Percentiles rank a stretch among this genome's conserved stretches.
Conservation (phyloP, 2,797 vertebrate species). For the Carduelis carduelis region DNA sequence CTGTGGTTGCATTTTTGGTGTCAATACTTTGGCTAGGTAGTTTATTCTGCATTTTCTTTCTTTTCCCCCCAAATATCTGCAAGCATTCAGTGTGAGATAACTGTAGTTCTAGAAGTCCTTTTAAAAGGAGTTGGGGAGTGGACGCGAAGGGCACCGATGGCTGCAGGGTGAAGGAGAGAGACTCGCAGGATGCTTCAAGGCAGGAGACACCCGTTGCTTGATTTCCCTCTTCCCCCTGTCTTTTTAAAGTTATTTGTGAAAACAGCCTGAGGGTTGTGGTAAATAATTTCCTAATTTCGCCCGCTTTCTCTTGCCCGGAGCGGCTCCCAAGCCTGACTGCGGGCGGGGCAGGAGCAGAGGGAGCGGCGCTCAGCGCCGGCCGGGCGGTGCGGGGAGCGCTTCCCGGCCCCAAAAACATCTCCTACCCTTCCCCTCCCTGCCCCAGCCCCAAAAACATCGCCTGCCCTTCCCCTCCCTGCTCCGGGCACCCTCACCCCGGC, state of each 20-base stretch:
- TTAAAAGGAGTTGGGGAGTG: not conserved
- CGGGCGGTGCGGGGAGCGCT: not conserved
- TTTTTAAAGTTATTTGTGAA: not conserved
- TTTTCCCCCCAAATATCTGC: not conserved
- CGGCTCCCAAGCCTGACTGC: fast-evolving
- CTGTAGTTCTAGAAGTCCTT: not conserved
- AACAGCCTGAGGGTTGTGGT: not conserved
- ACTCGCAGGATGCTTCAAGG: fast-evolving
- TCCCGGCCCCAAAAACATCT: not conserved
- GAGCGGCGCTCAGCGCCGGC: not conserved
- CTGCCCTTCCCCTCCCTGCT: not conserved
- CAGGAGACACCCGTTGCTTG: not conserved
- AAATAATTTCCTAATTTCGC: not conserved
- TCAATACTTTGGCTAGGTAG: not conserved
- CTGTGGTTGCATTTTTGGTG: not conserved
- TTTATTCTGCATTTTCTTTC: not conserved
- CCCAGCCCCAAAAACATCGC: not conserved
- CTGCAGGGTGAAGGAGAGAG: not conserved
- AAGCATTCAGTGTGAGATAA: not conserved
- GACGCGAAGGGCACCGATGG: not conserved
- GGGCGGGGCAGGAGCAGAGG: not conserved
- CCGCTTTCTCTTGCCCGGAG: no score
- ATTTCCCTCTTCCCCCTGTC: fast-evolving
- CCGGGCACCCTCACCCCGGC: not conserved
- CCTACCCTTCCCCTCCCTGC: no score